Percentiles rank a stretch among this genome's conserved stretches.
These are phyloP conservation scores for Ellobius talpinus DNA, from an alignment of 2,113 vertebrate genomes.

Conservation along the genomic window DNA sequence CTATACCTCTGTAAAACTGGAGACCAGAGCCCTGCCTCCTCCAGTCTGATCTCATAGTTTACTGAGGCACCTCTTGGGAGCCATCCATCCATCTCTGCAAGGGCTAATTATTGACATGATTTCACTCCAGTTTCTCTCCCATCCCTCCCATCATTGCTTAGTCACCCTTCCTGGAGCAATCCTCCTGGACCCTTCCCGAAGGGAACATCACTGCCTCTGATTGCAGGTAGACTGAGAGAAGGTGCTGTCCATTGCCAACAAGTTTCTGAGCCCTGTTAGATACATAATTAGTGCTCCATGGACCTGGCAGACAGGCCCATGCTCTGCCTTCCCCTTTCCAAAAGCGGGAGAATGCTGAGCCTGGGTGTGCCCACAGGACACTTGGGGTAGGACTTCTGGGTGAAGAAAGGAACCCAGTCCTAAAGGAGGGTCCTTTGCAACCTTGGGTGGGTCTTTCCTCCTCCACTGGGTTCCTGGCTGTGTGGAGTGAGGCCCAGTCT, in stretches of 20 bases:
- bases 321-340: fast-evolving
- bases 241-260: not conserved
- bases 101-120: not conserved
- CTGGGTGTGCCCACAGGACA: fast-evolving
- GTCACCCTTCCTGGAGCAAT: not conserved
- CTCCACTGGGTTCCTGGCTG: not conserved
- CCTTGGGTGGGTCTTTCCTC: not conserved
- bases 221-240: fast-evolving
- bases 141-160: not conserved
- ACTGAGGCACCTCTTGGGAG: not conserved
- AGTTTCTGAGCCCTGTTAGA: not conserved
- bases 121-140: not conserved
- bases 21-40: fast-evolving
- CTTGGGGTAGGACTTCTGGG: not conserved
- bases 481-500: fast-evolving
- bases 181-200: not conserved
- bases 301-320: fast-evolving
- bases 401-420: not conserved
- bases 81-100: not conserved
- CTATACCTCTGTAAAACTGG: not conserved
- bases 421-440: not conserved
- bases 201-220: not conserved
- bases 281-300: no score
- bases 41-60: no score
- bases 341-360: fast-evolving